Evolutionary conservation across 2,113 vertebrate species (phyloP).

Genomic region (Thamnaconus septentrionalis): DNA sequence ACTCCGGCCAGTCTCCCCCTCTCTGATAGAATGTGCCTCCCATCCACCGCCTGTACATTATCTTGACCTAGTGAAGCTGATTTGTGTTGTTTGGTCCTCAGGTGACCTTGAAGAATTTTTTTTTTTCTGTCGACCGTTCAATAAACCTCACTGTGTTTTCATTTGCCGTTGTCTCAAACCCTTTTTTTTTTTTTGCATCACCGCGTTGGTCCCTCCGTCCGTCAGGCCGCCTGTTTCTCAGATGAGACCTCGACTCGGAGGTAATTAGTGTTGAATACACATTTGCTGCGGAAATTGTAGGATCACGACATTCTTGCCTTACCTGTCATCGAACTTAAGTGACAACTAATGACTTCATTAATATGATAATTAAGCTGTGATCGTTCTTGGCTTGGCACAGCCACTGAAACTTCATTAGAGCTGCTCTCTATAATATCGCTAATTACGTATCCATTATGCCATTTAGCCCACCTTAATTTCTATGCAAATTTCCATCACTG

Average conservation of each 20-base stretch:
- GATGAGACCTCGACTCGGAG: constrained; percentile 26
- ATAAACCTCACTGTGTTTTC: constrained; percentile 53
- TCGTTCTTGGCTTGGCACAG: constrained; percentile 45
- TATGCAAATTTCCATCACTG: constrained; percentile 64
- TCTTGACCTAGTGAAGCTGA: constrained; percentile 5
- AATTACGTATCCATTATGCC: constrained; percentile 69
- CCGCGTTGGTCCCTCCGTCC: constrained; percentile 9
- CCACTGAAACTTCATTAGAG: constrained; percentile 63
- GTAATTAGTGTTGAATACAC: constrained; percentile 54
- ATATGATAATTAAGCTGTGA: constrained; percentile 73
- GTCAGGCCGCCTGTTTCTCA: constrained; percentile 4
- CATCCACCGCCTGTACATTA: constrained; percentile 10
- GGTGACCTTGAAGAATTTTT: constrained; percentile 53
- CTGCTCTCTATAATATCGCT: constrained; percentile 57
- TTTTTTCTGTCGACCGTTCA: constrained; percentile 45
- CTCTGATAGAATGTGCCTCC: constrained; percentile 11
- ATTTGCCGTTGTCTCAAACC: background rate
- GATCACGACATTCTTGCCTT: constrained; percentile 63
- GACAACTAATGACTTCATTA: constrained; percentile 73
- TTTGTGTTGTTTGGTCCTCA: constrained; percentile 43
- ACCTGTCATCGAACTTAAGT: constrained; percentile 66
- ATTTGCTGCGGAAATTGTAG: constrained; percentile 52
- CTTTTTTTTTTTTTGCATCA: too few relatives aligned
- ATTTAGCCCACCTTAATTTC: constrained; percentile 67
- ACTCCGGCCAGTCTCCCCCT: background rate